Base-by-base conservation (phyloP, 2,888 invertebrate genomes). In the Sceliomorpha sp. region DNA sequence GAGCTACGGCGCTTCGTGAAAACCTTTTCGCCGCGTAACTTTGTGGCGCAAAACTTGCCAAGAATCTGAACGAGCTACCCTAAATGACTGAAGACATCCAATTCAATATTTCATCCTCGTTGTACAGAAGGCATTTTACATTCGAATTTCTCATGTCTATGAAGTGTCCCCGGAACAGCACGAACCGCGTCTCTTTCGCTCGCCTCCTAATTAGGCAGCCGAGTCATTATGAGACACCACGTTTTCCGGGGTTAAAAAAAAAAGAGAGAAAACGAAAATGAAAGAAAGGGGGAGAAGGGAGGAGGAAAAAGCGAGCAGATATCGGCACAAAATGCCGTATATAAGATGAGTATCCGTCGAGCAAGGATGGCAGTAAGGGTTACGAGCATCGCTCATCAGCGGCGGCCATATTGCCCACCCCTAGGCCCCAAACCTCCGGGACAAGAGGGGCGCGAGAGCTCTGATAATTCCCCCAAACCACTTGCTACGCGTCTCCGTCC, bases 351-450 rank as follows among this genome's bases (percentile, higher is more conserved):
- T n/a, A n/a, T n/a, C n/a, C 64, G 62, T 40, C 39, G 53, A 20
- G 63, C 56, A 76, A 74, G 75, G 78, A 75, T 79, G 77, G 77
- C 78, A 73, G 81, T 82, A 85, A 83, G 86, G 85, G 83, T 85
- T 86, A 81, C 82, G 83, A 83, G 85, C 84, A 87, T 87, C 85
- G 79, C 85, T 87, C 87, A 87, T 87, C 86, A 85, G 84, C 76
- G 82, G 82, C 87, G 81, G 86, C 87, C 86, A 87, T 87, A 87
- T 86, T 86, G 85, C 83, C 79, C 59, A 56, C 80, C 77, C 80
- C 75, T 64, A 32, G 50, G 69, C 70, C 72, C 70, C 71, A 48
- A 59, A 70, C 40, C 55, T 44, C 37, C 67, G 50, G 53, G 77
- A 76, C n/a, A n/a, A n/a, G n/a, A n/a, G 60, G 66, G 60, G 73